Evolutionary conservation across 2,797 vertebrate species (phyloP), one percentile per base, ranked within the genome.

Genomic region (Hoplostethus atlanticus): DNA sequence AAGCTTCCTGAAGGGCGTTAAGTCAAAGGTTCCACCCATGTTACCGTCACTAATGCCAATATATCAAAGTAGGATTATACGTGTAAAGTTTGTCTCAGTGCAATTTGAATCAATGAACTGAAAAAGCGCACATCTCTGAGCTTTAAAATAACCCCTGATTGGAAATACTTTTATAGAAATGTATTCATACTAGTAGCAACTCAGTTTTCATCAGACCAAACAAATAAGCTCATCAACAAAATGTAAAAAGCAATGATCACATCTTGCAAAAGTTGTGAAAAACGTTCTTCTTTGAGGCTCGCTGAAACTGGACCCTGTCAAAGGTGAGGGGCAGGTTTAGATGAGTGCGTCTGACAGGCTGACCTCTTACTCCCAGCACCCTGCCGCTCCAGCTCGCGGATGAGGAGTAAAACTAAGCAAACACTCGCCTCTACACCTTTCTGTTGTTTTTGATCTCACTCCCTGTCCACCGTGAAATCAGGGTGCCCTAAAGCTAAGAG

Each of bases 361-460:
- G 83, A 92, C 91, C 93, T 89, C 67, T 80, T 79, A 81, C 87
- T 11, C 47, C 65, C 13, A 17, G 76, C 58, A 42, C 60, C 81
- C 85, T 15, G 63, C 64, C 28, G 21, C 78, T 87, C 69, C 15
- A 16, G 79, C 64, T 11, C 58, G 46, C 63, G 81, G 71, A 69
- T 84, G 87, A 84, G 63, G 81, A 56, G 36, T 71, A 77, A 92
- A 77, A 86, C 89, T 89, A 93, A 90, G 81, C 84, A 88, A 94
- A 93, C 89, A 94, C 52, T 65, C 68, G 63, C 71, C 60, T 81
- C 83, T 53, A 79, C 91, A 92, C 91, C 90, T 91, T 87, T 68
- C 17, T 91, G 92, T 93, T 91, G 77, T 81, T 90, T 90, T 89
- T 86, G 77, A 86, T 76, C 87, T 55, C 68, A 30, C 46, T 70